Percentiles rank a stretch among this genome's conserved stretches.
Evolutionary conservation across 2,797 vertebrate genomes (phyloP).

Genomic region (Danio jaintianensis): DNA sequence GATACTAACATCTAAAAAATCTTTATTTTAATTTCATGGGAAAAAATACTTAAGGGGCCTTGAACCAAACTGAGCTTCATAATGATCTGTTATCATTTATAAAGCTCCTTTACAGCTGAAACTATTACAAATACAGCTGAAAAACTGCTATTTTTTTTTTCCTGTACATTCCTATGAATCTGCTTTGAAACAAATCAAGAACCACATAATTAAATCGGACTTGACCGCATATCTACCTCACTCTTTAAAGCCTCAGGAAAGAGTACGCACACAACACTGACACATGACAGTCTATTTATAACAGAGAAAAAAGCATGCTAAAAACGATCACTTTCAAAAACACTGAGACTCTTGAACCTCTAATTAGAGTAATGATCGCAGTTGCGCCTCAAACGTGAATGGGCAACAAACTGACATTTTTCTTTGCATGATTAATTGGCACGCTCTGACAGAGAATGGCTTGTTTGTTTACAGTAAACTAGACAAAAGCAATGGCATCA

Average conservation of each 20-base stretch:
- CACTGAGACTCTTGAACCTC: neutral
- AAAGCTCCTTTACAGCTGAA: neutral
- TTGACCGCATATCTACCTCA: neutral
- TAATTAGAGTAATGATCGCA: constrained; percentile 31
- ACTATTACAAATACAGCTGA: too few relatives aligned
- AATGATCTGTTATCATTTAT: too few relatives aligned
- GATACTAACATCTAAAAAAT: too few relatives aligned
- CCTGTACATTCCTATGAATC: neutral
- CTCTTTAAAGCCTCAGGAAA: neutral
- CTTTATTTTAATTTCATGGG: too few relatives aligned
- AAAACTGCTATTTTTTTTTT: too few relatives aligned
- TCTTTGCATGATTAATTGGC: constrained; percentile 69
- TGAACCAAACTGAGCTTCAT: neutral
- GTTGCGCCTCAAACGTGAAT: constrained; percentile 1
- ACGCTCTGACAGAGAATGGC: constrained; percentile 64
- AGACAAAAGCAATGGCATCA: constrained; percentile 57
- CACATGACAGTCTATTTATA: neutral
- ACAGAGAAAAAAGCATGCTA: neutral
- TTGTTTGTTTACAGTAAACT: constrained; percentile 72
- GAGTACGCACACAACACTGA: neutral
- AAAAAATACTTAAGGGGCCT: too few relatives aligned
- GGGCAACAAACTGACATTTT: constrained; percentile 50
- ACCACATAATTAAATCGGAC: neutral
- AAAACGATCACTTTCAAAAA: constrained; percentile 11
- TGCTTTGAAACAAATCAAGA: neutral